Evolutionary conservation across 2,888 invertebrate species (phyloP), one percentile per base, ranked within the genome.

Genomic region (Coelopa pilipes): DNA sequence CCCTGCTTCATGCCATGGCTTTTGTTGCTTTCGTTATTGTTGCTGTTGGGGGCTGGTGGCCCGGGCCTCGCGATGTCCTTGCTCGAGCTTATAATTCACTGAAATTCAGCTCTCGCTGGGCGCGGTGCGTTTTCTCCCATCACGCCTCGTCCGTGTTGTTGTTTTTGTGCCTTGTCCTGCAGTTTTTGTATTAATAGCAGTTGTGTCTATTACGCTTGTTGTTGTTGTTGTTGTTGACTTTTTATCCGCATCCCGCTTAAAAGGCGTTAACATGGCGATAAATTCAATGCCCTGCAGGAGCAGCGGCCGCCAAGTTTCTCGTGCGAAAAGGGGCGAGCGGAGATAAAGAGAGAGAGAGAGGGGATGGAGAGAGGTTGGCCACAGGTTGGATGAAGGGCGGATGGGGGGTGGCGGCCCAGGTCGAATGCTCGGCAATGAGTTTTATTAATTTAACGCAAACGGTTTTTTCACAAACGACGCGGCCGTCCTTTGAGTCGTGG

Each of bases 231-330:
- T 62, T 19, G 21, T 62, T 62, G 21, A 0, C 9, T 19, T 50
- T 49, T 66, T 50, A 17, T 66, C 13, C 7, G 21, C 24, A 19
- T 4, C 24, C 19, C 66, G 12, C n/a, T 66, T 49, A 53, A 50
- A 49, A 50, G 66, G 66, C 66, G 66, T 66, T 66, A 66, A 24
- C 50, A 50, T 50, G 15, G 47, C 47, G 63, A 17, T 15, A 65
- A 65, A 24, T 65, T 47, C 19, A 62, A 24, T 24, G 34, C 59
- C n/a, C 19, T 59, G 12, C 17, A 34, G 34, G 4, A 34, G 34
- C 34, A 57, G 21, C n/a, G 10, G 3, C 2, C 17, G n/a, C 57
- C 11, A 57, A 57, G 57, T 15, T 21, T 34, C 2, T 34, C 34
- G 34, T 34, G 34, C n/a, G 34, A 34, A 4, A 34, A 34, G 34